Evolutionary conservation across 1,140 invertebrate species (phyloP), one percentile per base, ranked within the genome.

Genomic region (Zaprionus davidi): DNA sequence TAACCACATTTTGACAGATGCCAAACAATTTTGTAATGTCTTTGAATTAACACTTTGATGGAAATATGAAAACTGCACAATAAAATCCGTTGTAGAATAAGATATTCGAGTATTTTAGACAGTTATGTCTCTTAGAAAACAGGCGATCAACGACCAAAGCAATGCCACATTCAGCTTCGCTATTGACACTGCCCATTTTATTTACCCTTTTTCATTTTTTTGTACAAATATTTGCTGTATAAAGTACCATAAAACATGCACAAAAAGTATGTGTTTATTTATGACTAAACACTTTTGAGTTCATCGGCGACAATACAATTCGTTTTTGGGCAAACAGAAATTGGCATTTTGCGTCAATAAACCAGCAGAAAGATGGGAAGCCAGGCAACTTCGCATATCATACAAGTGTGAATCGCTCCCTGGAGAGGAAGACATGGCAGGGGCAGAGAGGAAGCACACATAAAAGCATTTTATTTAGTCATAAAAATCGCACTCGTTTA

Each of bases 381-480:
- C 15, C 53, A n/a, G 58, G 7, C 12, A 46, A 46, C 13, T 12
- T 5, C 44, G 44, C 53, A 59, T 36, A 68, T 68, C 57, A 51
- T 24, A 44, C 26, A 22, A 58, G 55, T 41, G 58, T 28, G 24
- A 56, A 56, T 56, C 15, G 55, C 44, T 53, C n/a, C 24, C 66
- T 20, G n/a, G 38, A 46, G 41, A 3, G 7, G n/a, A 46, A 2
- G 15, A n/a, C 6, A 7, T 15, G 13, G 0, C 38, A 15, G 5
- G 38, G 6, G 1, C 15, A 41, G 5, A 17, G 38, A 41, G 5
- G 38, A 15, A n/a, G n/a, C 41, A 20, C 15, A 46, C 49, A 80
- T 71, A 73, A 86, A 87, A 88, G 67, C 77, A 78, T 87, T 82
- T 86, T 86, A 87, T 87, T 88, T 81, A 87, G 83, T 75, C 84